Conservation (phyloP, 2,797 vertebrate species). For the Premnoplex brunnescens region DNA sequence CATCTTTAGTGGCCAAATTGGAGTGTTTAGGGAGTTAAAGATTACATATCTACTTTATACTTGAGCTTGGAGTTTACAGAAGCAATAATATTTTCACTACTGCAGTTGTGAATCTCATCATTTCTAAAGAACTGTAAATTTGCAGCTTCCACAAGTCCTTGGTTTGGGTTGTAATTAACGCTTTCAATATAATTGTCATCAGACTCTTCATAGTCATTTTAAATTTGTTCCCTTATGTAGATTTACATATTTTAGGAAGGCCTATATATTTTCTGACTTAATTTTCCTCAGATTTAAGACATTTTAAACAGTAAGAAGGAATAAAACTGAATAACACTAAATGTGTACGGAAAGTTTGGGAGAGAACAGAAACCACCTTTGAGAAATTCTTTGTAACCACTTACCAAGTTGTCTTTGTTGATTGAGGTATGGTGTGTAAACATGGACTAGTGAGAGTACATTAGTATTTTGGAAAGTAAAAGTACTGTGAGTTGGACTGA, state of each 20-base stretch:
- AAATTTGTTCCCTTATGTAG: not conserved
- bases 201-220: not conserved
- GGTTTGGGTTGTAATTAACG: not conserved
- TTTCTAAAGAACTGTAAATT: conserved; percentile 58
- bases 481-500: not conserved
- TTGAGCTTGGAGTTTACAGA: conserved; percentile 76
- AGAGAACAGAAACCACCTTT: not conserved
- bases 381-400: conserved; percentile 37
- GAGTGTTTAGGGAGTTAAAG: conserved; percentile 77
- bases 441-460: not conserved
- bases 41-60: conserved; percentile 77
- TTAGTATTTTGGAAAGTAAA: not conserved
- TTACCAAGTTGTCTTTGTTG: conserved; percentile 16
- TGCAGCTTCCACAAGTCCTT: conserved; percentile 5
- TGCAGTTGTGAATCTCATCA: conserved; percentile 64
- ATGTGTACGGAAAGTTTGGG: not conserved
- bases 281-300: not conserved
- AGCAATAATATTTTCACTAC: conserved; percentile 78
- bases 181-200: conserved; percentile 39
- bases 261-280: not conserved
- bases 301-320: not conserved
- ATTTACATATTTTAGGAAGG: not conserved
- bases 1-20: conserved; percentile 82
- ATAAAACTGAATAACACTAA: not conserved
- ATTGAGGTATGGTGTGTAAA: conserved; percentile 47